Conservation (phyloP, 2,888 invertebrate species). For the Anthoptus insignis region DNA sequence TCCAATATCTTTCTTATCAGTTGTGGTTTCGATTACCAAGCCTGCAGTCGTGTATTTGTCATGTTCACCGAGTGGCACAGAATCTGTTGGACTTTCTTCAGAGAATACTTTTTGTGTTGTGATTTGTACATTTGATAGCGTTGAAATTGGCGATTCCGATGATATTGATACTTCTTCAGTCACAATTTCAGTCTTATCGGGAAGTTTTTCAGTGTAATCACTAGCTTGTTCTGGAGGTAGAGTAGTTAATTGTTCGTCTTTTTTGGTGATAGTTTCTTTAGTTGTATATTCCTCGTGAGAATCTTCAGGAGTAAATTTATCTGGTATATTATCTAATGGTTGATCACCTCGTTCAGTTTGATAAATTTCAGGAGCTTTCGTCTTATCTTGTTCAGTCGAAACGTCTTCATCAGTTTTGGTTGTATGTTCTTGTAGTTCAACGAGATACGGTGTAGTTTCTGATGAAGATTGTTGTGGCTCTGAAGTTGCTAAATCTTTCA, state of each 20-base stretch:
- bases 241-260: constrained; percentile 23
- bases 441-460: constrained; percentile 63
- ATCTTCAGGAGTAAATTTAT: constrained; percentile 48
- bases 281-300: constrained; percentile 31
- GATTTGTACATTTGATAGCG: not conserved
- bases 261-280: constrained; percentile 42
- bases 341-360: constrained; percentile 52
- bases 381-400: constrained; percentile 51
- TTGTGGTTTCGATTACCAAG: constrained; percentile 23
- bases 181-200: not conserved
- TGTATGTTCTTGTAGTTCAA: constrained; percentile 71
- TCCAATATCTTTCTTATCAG: constrained; percentile 30
- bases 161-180: constrained; percentile 2
- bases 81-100: constrained; percentile 24
- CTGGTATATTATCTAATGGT: constrained; percentile 46
- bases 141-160: constrained; percentile 8
- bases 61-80: constrained; percentile 36
- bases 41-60: constrained; percentile 45
- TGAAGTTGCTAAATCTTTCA: constrained; percentile 9
- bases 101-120: not conserved
- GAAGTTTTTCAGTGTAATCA: constrained; percentile 44
- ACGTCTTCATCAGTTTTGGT: constrained; percentile 58
- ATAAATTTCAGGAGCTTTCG: constrained; percentile 42
- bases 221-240: constrained; percentile 12
- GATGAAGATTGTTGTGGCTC: constrained; percentile 17